Evolutionary conservation across 2,888 invertebrate genomes (phyloP), one percentile per base, ranked within the genome.

Genomic region (Leptopterna dolabrata): DNA sequence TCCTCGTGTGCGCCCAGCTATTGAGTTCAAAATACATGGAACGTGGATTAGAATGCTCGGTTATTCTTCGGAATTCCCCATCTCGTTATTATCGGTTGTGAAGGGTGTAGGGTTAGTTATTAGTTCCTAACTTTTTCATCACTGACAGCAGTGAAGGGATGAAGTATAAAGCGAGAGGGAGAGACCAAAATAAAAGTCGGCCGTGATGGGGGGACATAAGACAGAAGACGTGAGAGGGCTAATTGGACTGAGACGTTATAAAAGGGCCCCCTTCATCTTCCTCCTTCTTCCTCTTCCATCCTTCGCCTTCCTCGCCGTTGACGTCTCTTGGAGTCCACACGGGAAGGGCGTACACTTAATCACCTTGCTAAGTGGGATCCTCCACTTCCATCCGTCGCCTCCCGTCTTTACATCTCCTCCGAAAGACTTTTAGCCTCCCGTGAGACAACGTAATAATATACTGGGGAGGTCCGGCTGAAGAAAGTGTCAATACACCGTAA

Each of bases 221-320:
- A 63, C 63, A 63, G 55, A 55, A 63, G 63, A 63, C 24, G 63
- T 63, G 63, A 63, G 63, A 13, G 63, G 63, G 63, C 63, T 63
- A 63, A 63, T 63, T 63, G 63, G 63, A 19, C 63, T 27, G 63
- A 63, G 63, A 63, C 63, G 63, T 63, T 63, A 63, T 63, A 63
- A 63, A 63, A 63, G 63, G 24, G 63, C n/a, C 51, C n/a, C n/a
- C 51, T 24, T 63, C 63, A 63, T 63, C 63, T 63, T 24, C 63
- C 0, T 63, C 27, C 63, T 63, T 24, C 55, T 63, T 27, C 11
- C 27, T 11, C 24, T 19, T 27, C 24, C 63, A 0, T 63, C 13
- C 63, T 63, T 24, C 63, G 9, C 24, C 63, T 63, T 63, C 27
- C 19, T 24, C 63, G 11, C 19, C 63, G 63, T 63, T 63, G 63